These are phyloP conservation scores for Callipepla californica DNA, from an alignment of 2,113 vertebrate species.

Conservation along the genomic window DNA sequence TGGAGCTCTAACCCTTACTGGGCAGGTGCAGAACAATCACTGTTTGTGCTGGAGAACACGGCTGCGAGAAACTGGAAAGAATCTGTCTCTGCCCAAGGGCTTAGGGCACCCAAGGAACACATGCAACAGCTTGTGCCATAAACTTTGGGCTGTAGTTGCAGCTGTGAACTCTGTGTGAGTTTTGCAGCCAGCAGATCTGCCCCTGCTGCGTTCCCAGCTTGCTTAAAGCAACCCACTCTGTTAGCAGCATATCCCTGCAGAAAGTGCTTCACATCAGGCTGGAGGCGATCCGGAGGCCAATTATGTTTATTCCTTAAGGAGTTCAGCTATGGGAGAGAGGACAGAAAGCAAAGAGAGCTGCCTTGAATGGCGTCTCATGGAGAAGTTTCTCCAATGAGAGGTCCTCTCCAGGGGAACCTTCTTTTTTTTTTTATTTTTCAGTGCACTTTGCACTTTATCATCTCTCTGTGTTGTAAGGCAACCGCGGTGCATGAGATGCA, in stretches of 20 bases:
- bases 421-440: background rate
- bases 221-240: fast-evolving
- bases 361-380: background rate
- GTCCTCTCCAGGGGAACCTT: background rate
- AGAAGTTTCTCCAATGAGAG: background rate
- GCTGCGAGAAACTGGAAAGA: background rate
- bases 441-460: background rate
- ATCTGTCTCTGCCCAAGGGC: background rate
- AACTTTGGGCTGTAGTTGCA: background rate
- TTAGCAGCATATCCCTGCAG: background rate
- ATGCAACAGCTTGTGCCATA: background rate
- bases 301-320: background rate
- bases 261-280: background rate
- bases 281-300: background rate
- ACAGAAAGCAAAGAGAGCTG: background rate
- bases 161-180: constrained; percentile 33
- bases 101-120: background rate
- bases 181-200: background rate
- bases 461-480: background rate
- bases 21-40: background rate
- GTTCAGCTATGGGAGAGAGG: background rate
- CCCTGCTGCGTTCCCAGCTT: constrained; percentile 21
- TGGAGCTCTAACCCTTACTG: background rate
- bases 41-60: background rate
- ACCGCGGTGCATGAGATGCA: background rate